These are phyloP conservation scores for Dryobotodes eremita DNA, from an alignment of 2,888 invertebrate genomes.

Conservation along the genomic window DNA sequence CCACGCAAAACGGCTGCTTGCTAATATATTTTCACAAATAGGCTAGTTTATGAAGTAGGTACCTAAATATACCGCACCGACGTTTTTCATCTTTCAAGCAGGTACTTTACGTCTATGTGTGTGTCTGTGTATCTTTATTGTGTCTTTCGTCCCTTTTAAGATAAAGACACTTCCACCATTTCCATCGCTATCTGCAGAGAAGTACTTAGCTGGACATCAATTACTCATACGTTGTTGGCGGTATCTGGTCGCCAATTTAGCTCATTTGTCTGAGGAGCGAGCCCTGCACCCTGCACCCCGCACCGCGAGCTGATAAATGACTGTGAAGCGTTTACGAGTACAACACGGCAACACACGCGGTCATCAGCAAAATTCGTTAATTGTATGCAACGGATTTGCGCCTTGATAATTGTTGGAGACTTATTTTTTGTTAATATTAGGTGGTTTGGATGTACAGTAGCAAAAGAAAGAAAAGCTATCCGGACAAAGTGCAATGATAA, in stretches of 20 bases:
- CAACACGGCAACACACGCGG: neutral
- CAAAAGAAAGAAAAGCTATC: neutral
- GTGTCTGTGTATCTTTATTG: neutral
- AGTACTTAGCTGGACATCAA: neutral
- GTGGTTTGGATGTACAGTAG: neutral
- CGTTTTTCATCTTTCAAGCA: neutral
- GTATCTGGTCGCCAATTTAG: conserved; percentile 55
- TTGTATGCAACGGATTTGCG: neutral
- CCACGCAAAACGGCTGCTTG: neutral
- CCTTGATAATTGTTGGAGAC: neutral
- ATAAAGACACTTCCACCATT: neutral
- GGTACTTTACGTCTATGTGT: neutral
- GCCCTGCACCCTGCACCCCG: neutral
- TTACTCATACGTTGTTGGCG: conserved; percentile 30
- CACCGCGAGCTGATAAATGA: conserved; percentile 23
- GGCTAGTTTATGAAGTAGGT: neutral
- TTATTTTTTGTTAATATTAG: neutral
- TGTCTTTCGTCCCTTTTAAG: neutral
- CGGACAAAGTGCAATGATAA: neutral
- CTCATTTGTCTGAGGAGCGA: conserved; percentile 61
- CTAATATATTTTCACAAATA: neutral
- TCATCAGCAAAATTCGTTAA: conserved; percentile 17
- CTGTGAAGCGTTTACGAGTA: neutral
- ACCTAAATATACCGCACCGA: neutral
- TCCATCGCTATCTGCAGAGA: neutral